A percentile compares a stretch with the other conserved stretches of the same genome.
Conservation (phyloP, 2,888 invertebrate genomes). For the Tetragnatha montana region DNA sequence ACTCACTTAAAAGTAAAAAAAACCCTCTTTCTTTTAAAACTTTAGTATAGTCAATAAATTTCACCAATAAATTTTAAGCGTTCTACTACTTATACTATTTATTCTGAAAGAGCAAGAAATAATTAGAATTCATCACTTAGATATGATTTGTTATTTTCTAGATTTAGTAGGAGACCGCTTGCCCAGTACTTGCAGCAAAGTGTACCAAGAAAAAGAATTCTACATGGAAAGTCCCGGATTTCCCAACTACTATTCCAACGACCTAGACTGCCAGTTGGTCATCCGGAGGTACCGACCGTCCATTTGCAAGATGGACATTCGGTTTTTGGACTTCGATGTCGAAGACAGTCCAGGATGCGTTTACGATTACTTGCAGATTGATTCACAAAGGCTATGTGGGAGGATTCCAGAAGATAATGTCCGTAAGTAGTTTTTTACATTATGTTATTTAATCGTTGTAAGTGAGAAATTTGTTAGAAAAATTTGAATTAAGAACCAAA, state of each 20-base stretch:
- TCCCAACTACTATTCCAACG: slow-evolving; percentile 71
- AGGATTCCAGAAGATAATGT: slow-evolving; percentile 71
- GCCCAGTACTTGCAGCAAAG: slow-evolving; percentile 68
- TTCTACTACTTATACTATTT: no score
- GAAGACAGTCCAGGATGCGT: slow-evolving; percentile 71
- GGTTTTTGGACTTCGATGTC: slow-evolving; percentile 72
- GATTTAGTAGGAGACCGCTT: slow-evolving; percentile 53
- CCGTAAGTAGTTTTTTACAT: slow-evolving; percentile 60
- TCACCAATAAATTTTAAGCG: not conserved
- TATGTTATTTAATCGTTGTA: no score
- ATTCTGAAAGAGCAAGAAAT: not conserved
- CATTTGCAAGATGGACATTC: slow-evolving; percentile 72
- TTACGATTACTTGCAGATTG: slow-evolving; percentile 71
- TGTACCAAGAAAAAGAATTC: slow-evolving; percentile 69
- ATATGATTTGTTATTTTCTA: not conserved
- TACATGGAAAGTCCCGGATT: slow-evolving; percentile 71
- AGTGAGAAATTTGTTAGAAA: no score
- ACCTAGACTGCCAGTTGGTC: slow-evolving; percentile 72
- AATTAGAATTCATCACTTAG: not conserved
- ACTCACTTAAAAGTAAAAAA: not conserved
- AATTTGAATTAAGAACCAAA: no score
- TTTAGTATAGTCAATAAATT: not conserved
- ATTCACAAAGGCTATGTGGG: slow-evolving; percentile 70
- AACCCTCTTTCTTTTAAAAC: not conserved
- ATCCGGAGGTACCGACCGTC: slow-evolving; percentile 69